These are phyloP conservation scores for Periplaneta americana DNA, from an alignment of 1,140 invertebrate species.

Conservation along the genomic window DNA sequence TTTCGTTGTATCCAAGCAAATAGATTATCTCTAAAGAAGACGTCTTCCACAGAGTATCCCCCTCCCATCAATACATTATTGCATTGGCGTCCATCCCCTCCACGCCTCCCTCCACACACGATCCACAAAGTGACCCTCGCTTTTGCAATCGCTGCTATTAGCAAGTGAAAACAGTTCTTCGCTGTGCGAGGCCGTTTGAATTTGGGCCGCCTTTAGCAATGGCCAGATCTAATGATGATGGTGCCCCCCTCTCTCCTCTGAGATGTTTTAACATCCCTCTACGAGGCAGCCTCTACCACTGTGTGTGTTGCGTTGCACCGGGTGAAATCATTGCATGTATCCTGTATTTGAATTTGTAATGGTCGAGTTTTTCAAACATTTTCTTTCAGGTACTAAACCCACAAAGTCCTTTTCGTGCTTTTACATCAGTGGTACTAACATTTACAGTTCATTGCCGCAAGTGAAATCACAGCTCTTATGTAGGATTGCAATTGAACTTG, in stretches of 20 bases:
- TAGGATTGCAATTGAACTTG: too few species aligned
- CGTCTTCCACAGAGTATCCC: background rate
- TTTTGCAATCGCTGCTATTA: background rate
- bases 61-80: background rate
- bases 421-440: background rate
- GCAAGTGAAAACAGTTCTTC: background rate
- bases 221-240: background rate
- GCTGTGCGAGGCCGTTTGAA: background rate
- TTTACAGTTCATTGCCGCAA: background rate
- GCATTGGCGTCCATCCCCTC: background rate
- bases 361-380: background rate
- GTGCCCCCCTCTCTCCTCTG: background rate
- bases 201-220: background rate
- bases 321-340: background rate
- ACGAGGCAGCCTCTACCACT: too few species aligned
- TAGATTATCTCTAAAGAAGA: background rate
- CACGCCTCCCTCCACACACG: background rate
- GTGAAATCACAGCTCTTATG: too few species aligned
- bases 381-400: background rate
- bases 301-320: too few species aligned
- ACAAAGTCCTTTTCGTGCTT: background rate
- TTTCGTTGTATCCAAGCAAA: background rate
- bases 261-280: too few species aligned
- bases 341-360: background rate
- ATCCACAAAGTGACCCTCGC: background rate